phyloP scores from a whole-genome alignment of 1,140 invertebrate species.

The Drosophila aff. region DNA sequence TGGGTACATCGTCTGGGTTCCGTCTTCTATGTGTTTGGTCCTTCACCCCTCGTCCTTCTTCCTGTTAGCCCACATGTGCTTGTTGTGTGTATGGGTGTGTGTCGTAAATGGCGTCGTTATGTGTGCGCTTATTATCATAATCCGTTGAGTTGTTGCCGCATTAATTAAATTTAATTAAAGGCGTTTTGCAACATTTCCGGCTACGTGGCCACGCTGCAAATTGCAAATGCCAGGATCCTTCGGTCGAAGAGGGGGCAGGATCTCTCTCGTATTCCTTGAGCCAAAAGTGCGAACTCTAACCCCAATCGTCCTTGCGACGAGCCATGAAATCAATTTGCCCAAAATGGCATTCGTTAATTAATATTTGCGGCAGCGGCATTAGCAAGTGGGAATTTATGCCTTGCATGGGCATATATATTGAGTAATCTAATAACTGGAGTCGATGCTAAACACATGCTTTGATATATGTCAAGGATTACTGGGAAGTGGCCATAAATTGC shows the following conservation, averaged over 20 bases:
- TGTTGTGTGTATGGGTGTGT: slow-evolving; percentile 53
- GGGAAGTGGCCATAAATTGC: neutral
- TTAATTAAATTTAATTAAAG: slow-evolving; percentile 85
- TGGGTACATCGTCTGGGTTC: slow-evolving; percentile 58
- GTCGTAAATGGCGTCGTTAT: slow-evolving; percentile 73
- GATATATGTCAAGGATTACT: slow-evolving; percentile 19
- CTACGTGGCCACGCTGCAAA: slow-evolving; percentile 73
- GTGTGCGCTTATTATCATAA: slow-evolving; percentile 84
- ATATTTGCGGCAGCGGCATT: slow-evolving; percentile 66
- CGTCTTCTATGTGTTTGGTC: slow-evolving; percentile 2
- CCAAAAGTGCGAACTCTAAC: slow-evolving; percentile 10
- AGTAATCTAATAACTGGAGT: slow-evolving; percentile 10
- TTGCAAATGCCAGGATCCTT: slow-evolving; percentile 47
- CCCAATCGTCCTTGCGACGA: slow-evolving; percentile 25
- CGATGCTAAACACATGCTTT: slow-evolving; percentile 10
- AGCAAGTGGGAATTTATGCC: slow-evolving; percentile 59
- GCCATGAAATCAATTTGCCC: slow-evolving; percentile 68
- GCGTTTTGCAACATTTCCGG: slow-evolving; percentile 76
- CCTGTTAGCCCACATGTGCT: slow-evolving; percentile 34
- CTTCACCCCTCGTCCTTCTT: neutral
- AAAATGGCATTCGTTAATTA: slow-evolving; percentile 66
- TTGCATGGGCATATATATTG: slow-evolving; percentile 37
- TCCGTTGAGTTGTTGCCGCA: slow-evolving; percentile 81
- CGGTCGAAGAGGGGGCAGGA: neutral
- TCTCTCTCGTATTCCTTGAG: neutral